phyloP scores from a whole-genome alignment of 2,113 vertebrate genomes.

The Elaphurus davidianus region DNA sequence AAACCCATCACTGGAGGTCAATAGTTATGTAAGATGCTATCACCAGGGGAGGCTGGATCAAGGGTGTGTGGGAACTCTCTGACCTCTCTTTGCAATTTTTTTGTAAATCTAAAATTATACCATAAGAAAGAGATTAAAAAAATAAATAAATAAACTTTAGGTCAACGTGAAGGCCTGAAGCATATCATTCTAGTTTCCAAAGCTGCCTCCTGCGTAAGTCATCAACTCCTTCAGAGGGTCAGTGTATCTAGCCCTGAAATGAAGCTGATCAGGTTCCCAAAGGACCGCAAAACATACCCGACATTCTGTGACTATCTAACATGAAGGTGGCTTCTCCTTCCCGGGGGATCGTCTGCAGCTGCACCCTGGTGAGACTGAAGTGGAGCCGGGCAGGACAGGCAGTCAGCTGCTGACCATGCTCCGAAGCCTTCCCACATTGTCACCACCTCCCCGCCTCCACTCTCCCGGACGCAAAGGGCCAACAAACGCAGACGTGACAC shows the following conservation, averaged over 20 bases:
- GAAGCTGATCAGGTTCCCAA: background rate
- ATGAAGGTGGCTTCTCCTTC: background rate
- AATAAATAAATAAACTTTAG: background rate
- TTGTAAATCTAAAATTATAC: conserved; percentile 29
- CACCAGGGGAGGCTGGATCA: background rate
- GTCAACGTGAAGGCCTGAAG: background rate
- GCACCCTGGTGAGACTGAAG: background rate
- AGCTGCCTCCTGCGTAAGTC: background rate
- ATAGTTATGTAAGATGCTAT: background rate
- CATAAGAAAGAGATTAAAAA: background rate
- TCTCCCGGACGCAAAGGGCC: too few species aligned
- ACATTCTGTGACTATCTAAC: background rate
- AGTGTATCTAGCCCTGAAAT: background rate
- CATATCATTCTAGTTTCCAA: background rate
- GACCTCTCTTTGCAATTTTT: background rate
- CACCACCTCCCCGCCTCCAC: background rate
- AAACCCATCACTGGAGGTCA: background rate
- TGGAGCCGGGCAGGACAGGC: background rate
- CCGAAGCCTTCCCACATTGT: too few species aligned
- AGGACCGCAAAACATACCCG: background rate
- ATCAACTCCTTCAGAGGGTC: background rate
- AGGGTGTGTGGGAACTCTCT: conserved; percentile 6
- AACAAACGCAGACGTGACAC: background rate
- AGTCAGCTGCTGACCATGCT: too few species aligned
- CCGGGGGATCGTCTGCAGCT: background rate